Evolutionary conservation across 2,888 invertebrate species (phyloP).

Genomic region (Lepeophtheirus nordmannii): DNA sequence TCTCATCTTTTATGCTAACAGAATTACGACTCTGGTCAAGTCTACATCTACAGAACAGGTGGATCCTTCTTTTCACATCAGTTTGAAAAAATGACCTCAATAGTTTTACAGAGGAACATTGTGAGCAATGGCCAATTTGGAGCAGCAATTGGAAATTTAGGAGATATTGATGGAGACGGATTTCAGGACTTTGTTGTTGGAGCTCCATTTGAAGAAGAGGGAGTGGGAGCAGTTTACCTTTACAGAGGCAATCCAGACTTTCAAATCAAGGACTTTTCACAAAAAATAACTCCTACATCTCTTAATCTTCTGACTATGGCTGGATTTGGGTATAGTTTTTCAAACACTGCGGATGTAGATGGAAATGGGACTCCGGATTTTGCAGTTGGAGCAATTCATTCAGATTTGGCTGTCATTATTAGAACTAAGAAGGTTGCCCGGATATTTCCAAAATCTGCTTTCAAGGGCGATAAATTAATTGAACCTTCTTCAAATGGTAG

Average conservation of each 20-base stretch:
- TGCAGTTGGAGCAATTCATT: not conserved
- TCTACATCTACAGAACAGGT: not conserved
- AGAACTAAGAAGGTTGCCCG: not conserved
- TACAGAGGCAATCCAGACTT: not conserved
- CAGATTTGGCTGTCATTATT: not conserved
- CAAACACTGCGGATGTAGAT: not conserved
- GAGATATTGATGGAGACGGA: not conserved
- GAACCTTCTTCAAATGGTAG: not conserved
- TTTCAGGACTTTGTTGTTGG: not conserved
- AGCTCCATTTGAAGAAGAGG: not conserved
- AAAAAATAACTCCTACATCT: not conserved
- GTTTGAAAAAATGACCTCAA: not conserved
- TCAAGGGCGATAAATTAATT: not conserved
- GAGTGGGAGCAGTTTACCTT: not conserved
- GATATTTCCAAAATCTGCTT: not conserved
- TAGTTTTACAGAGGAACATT: not conserved
- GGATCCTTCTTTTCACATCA: not conserved
- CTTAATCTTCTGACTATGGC: not conserved
- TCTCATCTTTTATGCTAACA: not conserved
- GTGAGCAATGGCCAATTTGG: not conserved
- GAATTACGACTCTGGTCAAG: not conserved
- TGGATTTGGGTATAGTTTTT: not conserved
- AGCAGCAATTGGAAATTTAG: not conserved
- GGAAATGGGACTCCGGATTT: not conserved
- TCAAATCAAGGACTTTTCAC: not conserved